Percentiles rank a stretch among this genome's conserved stretches.
These are phyloP conservation scores for Xanthorhoe spadicearia DNA, from an alignment of 2,888 invertebrate genomes.

Conservation along the genomic window DNA sequence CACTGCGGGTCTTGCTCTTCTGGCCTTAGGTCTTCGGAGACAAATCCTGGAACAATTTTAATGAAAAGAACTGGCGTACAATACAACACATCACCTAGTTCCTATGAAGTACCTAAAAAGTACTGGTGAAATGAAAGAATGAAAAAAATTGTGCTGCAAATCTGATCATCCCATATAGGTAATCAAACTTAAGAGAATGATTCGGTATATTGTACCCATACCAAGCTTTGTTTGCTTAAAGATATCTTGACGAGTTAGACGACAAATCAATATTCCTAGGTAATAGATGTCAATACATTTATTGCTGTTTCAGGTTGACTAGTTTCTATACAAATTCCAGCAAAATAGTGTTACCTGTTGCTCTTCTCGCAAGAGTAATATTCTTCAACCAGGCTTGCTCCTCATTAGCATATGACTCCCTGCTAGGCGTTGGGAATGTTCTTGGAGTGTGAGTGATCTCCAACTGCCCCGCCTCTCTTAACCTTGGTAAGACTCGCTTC, in stretches of 20 bases:
- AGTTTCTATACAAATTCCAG: neutral
- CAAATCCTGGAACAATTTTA: conserved; percentile 82
- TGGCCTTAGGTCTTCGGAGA: conserved; percentile 88
- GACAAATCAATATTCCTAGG: no score
- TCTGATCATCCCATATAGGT: no score
- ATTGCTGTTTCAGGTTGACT: neutral
- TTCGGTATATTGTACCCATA: no score
- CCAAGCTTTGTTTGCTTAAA: no score
- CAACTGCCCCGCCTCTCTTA: conserved; percentile 85
- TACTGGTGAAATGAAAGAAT: no score
- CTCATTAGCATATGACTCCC: conserved; percentile 88
- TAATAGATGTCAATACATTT: neutral
- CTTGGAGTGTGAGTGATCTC: conserved; percentile 90
- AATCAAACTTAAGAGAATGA: no score
- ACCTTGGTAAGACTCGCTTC: conserved; percentile 78
- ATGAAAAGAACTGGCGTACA: no score
- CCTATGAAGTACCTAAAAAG: no score
- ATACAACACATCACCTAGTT: no score
- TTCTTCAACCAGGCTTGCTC: conserved; percentile 93
- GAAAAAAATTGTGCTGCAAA: no score
- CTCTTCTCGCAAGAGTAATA: conserved; percentile 89
- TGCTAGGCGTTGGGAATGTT: conserved; percentile 91
- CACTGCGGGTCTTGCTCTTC: conserved; percentile 94
- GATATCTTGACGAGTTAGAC: no score
- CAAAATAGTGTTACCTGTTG: conserved; percentile 65